These are phyloP conservation scores for Colostygia pectinataria DNA, from an alignment of 2,888 invertebrate species.

Conservation along the genomic window DNA sequence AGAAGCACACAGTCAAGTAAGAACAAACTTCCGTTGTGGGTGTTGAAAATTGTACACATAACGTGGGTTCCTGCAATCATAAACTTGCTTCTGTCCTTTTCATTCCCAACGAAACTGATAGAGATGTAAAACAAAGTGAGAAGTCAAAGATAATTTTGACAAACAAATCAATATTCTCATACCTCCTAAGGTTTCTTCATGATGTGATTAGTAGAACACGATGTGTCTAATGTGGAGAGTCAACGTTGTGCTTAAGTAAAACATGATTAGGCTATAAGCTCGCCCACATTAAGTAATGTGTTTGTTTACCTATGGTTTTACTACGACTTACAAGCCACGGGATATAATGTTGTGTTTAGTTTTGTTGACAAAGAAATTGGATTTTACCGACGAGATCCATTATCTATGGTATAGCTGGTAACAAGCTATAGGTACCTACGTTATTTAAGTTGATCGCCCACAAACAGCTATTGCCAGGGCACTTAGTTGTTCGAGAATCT, in stretches of 20 bases:
- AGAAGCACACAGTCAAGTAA: conserved; percentile 60
- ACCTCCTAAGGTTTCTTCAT: conserved; percentile 33
- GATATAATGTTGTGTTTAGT: too few species aligned
- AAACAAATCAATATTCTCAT: conserved; percentile 47
- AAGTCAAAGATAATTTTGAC: conserved; percentile 52
- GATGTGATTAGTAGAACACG: conserved; percentile 45
- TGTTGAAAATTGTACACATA: conserved; percentile 58
- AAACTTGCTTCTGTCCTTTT: conserved; percentile 32
- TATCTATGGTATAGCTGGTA: too few species aligned
- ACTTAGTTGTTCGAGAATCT: too few species aligned
- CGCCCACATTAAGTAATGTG: conserved; percentile 38
- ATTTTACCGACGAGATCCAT: too few species aligned
- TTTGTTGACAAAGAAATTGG: too few species aligned
- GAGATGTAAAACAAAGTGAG: conserved; percentile 37
- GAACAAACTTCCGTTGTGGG: conserved; percentile 70
- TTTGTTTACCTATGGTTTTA: conserved; percentile 18
- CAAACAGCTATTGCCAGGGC: too few species aligned
- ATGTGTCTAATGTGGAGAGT: conserved; percentile 40
- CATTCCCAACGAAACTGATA: conserved; percentile 30
- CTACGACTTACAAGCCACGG: not conserved
- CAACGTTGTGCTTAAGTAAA: conserved; percentile 38
- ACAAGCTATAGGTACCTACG: too few species aligned
- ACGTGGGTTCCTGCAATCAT: conserved; percentile 49
- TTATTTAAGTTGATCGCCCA: too few species aligned
- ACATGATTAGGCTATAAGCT: conserved; percentile 37